Base-by-base conservation (phyloP, 2,113 vertebrate species). In the Argyrosomus japonicus region DNA sequence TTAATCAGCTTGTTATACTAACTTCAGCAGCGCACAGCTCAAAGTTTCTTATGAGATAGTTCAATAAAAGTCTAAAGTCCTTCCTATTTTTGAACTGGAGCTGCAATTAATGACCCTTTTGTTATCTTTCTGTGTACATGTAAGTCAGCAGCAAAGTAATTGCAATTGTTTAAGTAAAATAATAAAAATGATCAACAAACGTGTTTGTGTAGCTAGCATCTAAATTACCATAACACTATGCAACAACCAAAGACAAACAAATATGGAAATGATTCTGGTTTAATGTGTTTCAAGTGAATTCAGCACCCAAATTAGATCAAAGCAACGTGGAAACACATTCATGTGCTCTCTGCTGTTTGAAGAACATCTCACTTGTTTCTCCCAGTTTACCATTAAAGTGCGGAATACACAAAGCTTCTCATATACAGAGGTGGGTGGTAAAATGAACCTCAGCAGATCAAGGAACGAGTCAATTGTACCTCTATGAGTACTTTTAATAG, bases 181-280 rank as follows among this genome's bases (percentile, higher is more conserved):
- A 29, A 29, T 29, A 29, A 29, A 29, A 25, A 23, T 56, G 3
- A 56, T 56, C 6, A 23, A 23, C 23, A 56, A 56, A 56, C 10
- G 12, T 56, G 12, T 29, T 15, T 29, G 25, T 27, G 25, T 27
- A 58, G 25, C 23, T 17, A 27, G 13, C 1, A 6, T 58, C 25
- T 58, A 17, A 58, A 58, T 29, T 58, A 58, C 57, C 57, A 58
- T 58, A 58, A 58, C 57, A 58, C 27, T 29, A 58, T 58, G 25
- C 57, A 18, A 18, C 57, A 60, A 60, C 25, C 57, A 60, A 60
- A 60, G 25, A 60, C 57, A 60, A 60, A 29, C 25, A 60, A 60
- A 60, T 60, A 60, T 29, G 25, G 57, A 60, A 60, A 60, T 29
- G 6, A 60, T 29, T 60, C 57, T 60, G 25, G 57, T 60, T 60